Evolutionary conservation across 2,888 invertebrate genomes (phyloP), one percentile per base, ranked within the genome.

Genomic region (Brenthis ino): DNA sequence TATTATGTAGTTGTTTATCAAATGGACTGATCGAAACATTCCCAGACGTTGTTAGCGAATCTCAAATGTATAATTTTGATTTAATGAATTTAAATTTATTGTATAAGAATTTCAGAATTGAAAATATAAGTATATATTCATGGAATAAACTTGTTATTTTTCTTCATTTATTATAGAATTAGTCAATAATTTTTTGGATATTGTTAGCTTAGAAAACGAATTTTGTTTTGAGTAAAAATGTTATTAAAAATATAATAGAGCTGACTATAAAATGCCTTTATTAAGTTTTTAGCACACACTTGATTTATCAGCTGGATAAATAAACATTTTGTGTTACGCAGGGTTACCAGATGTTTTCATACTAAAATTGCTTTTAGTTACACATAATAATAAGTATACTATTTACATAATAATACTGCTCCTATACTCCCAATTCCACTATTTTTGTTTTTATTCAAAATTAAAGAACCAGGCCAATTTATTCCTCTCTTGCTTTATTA

Each of bases 41-140:
- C 73, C 73, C 58, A 70, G 66, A 65, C 57, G 63, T 64, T 67
- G 51, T 67, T 72, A 67, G 56, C 72, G 77, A 78, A 78, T 74
- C 73, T 71, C 74, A 60, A 65, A 68, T 64, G 50, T 64, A 13
- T 70, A 64, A 64, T 55, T 47, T 57, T 51, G 16, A 57, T 33
- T 48, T 28, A 8, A 50, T 60, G 50, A 50, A 60, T 60, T 68
- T 50, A 65, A 65, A 48, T 65, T 50, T 13, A 64, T 43, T 65
- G 24, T 65, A 65, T 57, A 14, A 51, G 37, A 43, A 43, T 43
- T 11, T 43, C 16, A 20, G 16, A 54, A 54, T 20, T 54, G 6
- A 54, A 64, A 55, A 64, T 55, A 64, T 24, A 20, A 20, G 20
- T 20, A 64, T 56, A 55, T 50, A 60, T 60, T 60, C 16, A 60